Base-by-base conservation (phyloP, 1,140 invertebrate species). In the Aphelenchoides fujianensis region DNA sequence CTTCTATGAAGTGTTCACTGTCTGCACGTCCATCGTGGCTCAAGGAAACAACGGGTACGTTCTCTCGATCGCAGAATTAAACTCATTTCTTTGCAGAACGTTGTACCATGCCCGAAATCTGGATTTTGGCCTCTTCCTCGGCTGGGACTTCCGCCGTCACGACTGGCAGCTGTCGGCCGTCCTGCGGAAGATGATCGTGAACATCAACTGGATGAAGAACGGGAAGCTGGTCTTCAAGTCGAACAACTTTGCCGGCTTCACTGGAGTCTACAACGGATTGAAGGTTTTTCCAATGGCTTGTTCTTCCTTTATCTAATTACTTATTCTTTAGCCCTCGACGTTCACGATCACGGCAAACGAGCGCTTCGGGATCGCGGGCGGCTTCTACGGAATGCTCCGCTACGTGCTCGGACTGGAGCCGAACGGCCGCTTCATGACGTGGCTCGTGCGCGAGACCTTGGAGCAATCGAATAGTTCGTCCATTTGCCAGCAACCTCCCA, bases 1-100 rank as follows among this genome's bases (percentile, higher is more conserved):
- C 30, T 89, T 89, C 84, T 89, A 89, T 79, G 89, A 89, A 81
- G 79, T 89, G 32, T 89, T 89, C 76, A 88, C 88, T 31, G 83
- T 89, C 0, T 89, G 89, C 75, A 89, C 89, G 0, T 89, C 88
- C 3, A 86, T 89, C 34, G 81, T 89, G 9, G 86, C 87, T 41
- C 80, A 88, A 77, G 86, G 86, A 71, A 69, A 74, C 7, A 79
- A 83, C 59, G 88, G 87, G 1, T 61, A 77, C 19, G 23, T 77
- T 32, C 36, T 16, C 2, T n/a, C 57, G 66, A 7, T 53, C n/a
- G n/a, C n/a, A 48, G 12, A 36, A 57, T 73, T 55, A 16, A 64
- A 68, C 76, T 53, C 61, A 85, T n/a, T n/a, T n/a, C n/a, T n/a
- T n/a, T 23, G 41, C 41, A 84, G 85, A 41, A 78, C 82, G 57